Percentiles rank a stretch among this genome's conserved stretches.
These are phyloP conservation scores for Plotosus lineatus DNA, from an alignment of 2,113 vertebrate species.

Conservation along the genomic window DNA sequence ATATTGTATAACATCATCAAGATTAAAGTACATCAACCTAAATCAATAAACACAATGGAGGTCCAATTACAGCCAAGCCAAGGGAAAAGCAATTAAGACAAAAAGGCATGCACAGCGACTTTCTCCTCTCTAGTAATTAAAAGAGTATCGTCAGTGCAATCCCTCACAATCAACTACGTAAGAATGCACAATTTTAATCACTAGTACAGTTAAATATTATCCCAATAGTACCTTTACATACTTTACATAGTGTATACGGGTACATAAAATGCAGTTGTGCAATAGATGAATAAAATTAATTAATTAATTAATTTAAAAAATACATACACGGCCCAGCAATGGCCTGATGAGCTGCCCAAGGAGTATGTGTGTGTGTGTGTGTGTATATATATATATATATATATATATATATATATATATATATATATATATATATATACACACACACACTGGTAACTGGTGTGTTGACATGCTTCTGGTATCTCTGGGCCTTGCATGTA, in stretches of 20 bases:
- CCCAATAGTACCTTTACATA: neutral
- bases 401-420: too few species aligned
- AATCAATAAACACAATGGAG: constrained; percentile 54
- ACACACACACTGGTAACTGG: too few species aligned
- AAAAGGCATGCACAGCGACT: constrained; percentile 49
- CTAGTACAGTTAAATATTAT: constrained; percentile 20
- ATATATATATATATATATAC: too few species aligned
- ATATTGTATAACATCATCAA: constrained; percentile 38
- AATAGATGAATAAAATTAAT: too few species aligned
- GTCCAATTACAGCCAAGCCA: constrained; percentile 46
- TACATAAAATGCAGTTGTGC: neutral
- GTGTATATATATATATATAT: too few species aligned
- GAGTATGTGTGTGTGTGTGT: too few species aligned
- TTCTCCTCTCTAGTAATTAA: constrained; percentile 54
- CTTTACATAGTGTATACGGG: neutral
- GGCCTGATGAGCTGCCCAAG: too few species aligned
- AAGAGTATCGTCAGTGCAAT: constrained; percentile 43
- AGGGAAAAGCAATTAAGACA: constrained; percentile 52
- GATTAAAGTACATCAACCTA: constrained; percentile 47
- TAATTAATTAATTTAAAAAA: too few species aligned
- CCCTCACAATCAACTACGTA: constrained; percentile 45
- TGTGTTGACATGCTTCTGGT: too few species aligned
- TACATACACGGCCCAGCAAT: too few species aligned
- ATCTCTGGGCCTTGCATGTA: too few species aligned
- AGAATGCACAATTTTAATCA: constrained; percentile 38